Evolutionary conservation across 2,113 vertebrate genomes (phyloP).

Genomic region (Podocnemis expansa): DNA sequence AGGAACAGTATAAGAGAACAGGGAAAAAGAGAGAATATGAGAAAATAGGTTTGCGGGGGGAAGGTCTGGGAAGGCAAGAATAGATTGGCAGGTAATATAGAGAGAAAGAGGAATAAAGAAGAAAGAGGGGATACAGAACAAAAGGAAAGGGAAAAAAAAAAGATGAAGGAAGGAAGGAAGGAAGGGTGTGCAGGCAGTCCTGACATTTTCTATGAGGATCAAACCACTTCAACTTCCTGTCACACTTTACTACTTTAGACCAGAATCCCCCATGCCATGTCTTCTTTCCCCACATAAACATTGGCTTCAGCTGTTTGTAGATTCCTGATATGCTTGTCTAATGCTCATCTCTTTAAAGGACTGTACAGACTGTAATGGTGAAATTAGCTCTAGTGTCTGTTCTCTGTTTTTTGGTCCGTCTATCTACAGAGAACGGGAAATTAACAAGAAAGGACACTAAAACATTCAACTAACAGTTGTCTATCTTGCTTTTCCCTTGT

Average conservation of each 20-base stretch:
- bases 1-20: background rate
- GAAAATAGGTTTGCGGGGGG: background rate
- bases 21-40: background rate
- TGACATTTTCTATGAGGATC: background rate
- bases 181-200: background rate
- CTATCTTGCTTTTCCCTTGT: background rate
- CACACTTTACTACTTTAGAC: background rate
- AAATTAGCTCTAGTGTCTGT: background rate
- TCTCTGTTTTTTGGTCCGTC: background rate
- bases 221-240: background rate
- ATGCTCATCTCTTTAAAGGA: background rate
- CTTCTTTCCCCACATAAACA: background rate
- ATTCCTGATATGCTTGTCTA: background rate
- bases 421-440: background rate
- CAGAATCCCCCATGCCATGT: background rate
- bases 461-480: too few relatives aligned
- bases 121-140: background rate
- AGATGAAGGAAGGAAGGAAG: background rate
- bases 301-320: background rate
- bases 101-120: background rate
- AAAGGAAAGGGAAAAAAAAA: background rate
- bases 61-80: background rate
- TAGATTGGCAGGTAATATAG: background rate
- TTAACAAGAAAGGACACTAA: too few relatives aligned
- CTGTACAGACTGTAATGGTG: background rate